Evolutionary conservation across 2,888 invertebrate genomes (phyloP).

Genomic region (Omphaloscelis lunosa): DNA sequence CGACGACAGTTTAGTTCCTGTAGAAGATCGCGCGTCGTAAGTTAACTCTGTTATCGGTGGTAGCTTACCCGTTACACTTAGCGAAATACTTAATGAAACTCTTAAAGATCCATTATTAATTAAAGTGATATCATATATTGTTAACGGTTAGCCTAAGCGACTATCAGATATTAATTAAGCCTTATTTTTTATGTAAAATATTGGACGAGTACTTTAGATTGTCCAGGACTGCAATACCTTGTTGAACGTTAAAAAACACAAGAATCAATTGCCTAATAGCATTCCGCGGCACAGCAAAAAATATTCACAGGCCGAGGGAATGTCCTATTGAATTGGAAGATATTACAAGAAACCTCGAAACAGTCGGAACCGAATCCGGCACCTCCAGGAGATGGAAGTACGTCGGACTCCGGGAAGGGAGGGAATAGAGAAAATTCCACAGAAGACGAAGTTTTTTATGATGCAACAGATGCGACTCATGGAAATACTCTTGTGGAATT

Average conservation of each 20-base stretch:
- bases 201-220: neutral
- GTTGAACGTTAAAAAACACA: neutral
- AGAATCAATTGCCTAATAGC: neutral
- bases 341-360: neutral
- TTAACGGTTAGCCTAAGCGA: no score
- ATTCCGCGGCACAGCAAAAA: neutral
- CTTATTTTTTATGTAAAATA: neutral
- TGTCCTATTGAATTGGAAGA: neutral
- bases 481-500: neutral
- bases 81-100: no score
- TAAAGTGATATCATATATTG: no score
- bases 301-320: no score
- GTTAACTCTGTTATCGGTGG: no score
- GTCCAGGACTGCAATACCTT: neutral
- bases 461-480: neutral
- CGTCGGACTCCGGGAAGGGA: neutral
- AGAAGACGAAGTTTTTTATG: no score
- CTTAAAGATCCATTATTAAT: no score
- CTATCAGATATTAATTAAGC: no score
- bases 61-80: no score
- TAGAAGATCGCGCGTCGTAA: no score
- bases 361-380: neutral
- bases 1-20: no score
- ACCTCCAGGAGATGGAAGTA: neutral
- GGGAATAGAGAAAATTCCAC: no score